Conservation (phyloP, 2,113 vertebrate genomes). For the Oenanthe oenanthe region DNA sequence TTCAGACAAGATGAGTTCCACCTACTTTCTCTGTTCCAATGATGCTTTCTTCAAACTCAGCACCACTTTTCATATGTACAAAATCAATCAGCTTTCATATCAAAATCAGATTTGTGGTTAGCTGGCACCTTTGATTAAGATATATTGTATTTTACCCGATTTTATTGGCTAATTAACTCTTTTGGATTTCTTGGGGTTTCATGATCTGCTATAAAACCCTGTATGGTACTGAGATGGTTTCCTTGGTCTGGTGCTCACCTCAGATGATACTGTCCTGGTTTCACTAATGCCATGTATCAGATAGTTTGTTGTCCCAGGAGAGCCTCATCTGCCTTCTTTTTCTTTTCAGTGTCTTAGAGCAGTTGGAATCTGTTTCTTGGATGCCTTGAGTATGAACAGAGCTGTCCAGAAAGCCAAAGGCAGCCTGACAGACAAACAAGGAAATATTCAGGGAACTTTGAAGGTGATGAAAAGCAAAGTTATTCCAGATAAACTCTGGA, state of each 20-base stretch:
- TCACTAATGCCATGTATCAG: background rate
- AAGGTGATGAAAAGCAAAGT: constrained; percentile 54
- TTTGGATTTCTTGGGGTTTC: background rate
- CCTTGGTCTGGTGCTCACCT: background rate
- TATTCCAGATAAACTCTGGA: constrained; percentile 54
- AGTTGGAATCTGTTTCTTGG: background rate
- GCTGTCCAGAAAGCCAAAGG: background rate
- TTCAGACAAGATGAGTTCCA: background rate
- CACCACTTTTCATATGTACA: background rate
- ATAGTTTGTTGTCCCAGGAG: background rate
- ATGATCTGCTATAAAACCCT: background rate
- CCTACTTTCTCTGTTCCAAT: background rate
- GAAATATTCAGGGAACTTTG: constrained; percentile 23
- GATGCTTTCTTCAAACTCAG: background rate
- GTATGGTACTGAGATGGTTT: background rate
- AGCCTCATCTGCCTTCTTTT: background rate
- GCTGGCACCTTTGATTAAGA: background rate
- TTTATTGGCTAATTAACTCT: background rate
- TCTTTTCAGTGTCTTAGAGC: background rate
- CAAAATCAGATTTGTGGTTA: background rate
- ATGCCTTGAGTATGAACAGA: constrained; percentile 1
- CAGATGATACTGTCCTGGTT: background rate
- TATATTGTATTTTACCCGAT: background rate
- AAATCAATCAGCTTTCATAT: background rate
- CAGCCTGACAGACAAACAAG: background rate